Evolutionary conservation across 2,113 vertebrate genomes (phyloP).

Genomic region (Planiliza haematocheilus): DNA sequence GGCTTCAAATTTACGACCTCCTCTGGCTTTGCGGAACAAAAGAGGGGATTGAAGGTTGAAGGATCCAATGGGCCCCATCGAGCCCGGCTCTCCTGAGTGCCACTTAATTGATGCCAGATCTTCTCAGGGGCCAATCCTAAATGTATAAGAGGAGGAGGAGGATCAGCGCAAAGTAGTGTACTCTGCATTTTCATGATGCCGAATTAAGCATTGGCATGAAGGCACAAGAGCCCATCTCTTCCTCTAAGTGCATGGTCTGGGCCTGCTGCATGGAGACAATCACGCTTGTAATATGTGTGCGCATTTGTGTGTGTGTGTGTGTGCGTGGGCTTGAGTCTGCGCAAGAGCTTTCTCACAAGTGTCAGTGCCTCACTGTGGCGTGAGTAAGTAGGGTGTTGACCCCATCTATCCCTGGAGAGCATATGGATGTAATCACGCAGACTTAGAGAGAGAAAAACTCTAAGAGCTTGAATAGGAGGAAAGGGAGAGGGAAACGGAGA

Average conservation of each 20-base stretch:
- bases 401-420: constrained; percentile 79
- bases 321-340: constrained; percentile 5
- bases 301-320: constrained; percentile 22
- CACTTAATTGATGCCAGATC: constrained; percentile 84
- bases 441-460: constrained; percentile 56
- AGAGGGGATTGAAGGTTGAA: constrained; percentile 78
- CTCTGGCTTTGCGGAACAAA: constrained; percentile 77
- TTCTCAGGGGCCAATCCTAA: constrained; percentile 68
- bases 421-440: constrained; percentile 81
- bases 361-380: constrained; percentile 77
- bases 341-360: constrained; percentile 77
- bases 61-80: constrained; percentile 75
- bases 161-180: constrained; percentile 64
- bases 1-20: constrained; percentile 80
- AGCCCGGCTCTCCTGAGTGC: constrained; percentile 67
- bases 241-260: constrained; percentile 40
- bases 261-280: constrained; percentile 56
- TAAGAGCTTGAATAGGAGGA: constrained; percentile 49
- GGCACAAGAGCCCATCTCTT: constrained; percentile 55
- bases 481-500: constrained; percentile 41
- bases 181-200: constrained; percentile 67
- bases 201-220: constrained; percentile 72
- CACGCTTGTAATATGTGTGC: constrained; percentile 30
- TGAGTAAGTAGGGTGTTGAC: constrained; percentile 82
- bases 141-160: constrained; percentile 62